Evolutionary conservation across 2,797 vertebrate genomes (phyloP).

Genomic region (Danio kyathit): DNA sequence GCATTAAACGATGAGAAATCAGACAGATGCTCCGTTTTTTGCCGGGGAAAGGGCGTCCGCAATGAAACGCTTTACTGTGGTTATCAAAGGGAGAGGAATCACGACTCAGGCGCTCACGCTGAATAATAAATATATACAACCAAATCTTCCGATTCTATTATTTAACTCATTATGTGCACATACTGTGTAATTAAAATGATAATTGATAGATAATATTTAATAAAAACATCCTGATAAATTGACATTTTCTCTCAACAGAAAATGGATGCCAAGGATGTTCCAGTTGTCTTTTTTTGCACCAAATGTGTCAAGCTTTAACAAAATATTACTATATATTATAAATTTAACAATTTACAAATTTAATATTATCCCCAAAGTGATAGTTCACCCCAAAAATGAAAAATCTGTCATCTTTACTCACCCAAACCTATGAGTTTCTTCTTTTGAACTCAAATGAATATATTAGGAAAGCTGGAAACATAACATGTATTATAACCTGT

Average conservation of each 20-base stretch:
- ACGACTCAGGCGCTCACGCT: neutral
- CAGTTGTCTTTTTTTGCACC: neutral
- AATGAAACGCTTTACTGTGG: neutral
- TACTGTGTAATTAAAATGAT: neutral
- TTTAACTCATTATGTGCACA: neutral
- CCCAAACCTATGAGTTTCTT: too few species aligned
- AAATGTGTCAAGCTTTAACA: neutral
- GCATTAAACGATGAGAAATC: neutral
- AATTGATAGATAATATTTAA: too few species aligned
- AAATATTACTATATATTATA: neutral
- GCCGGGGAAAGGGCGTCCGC: neutral
- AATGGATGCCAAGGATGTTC: too few species aligned
- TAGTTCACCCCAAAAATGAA: too few species aligned
- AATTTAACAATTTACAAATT: neutral
- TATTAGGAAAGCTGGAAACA: too few species aligned
- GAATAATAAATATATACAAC: neutral
- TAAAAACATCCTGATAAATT: too few species aligned
- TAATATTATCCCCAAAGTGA: neutral
- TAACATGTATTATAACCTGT: too few species aligned
- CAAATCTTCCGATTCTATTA: neutral
- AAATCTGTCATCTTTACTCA: too few species aligned
- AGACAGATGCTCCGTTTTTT: neutral
- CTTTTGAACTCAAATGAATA: too few species aligned
- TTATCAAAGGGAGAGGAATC: conserved; percentile 13
- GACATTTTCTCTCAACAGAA: too few species aligned